Conservation (phyloP, 2,888 invertebrate genomes). For the Archips xylosteana region DNA sequence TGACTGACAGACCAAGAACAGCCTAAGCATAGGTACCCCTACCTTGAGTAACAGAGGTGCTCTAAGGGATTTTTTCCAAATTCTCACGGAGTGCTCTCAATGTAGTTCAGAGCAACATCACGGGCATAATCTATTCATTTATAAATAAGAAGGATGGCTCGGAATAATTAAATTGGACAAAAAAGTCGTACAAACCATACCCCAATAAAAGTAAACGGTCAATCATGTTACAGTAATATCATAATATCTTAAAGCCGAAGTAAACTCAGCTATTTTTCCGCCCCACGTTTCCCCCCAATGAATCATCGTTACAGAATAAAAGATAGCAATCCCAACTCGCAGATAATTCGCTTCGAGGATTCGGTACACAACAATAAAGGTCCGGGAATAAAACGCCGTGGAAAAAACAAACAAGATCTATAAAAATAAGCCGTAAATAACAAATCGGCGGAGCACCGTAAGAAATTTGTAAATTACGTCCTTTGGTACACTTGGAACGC, state of each 20-base stretch:
- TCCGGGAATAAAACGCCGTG: constrained; percentile 10
- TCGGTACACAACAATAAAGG: constrained; percentile 34
- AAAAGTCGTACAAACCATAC: not conserved
- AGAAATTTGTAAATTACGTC: constrained; percentile 24
- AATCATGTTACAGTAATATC: constrained; percentile 12
- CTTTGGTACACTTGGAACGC: not conserved
- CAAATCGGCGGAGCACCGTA: constrained; percentile 12
- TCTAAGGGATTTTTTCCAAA: too few species aligned
- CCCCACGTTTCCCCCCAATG: constrained; percentile 15
- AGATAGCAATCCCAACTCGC: constrained; percentile 24
- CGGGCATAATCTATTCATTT: too few species aligned
- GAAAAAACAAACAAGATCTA: constrained; percentile 31
- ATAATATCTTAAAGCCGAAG: constrained; percentile 2
- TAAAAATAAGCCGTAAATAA: constrained; percentile 21
- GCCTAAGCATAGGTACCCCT: too few species aligned
- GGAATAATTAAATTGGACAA: not conserved
- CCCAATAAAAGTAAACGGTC: constrained; percentile 11
- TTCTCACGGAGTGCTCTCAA: too few species aligned
- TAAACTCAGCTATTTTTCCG: constrained; percentile 16
- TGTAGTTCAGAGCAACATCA: too few species aligned
- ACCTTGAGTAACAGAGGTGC: too few species aligned
- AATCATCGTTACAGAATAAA: constrained; percentile 33
- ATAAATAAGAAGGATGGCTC: not conserved
- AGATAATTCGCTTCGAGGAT: constrained; percentile 27
- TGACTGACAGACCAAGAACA: too few species aligned